Percentiles rank a stretch among this genome's conserved stretches.
Conservation (phyloP, 2,888 invertebrate genomes). For the Microplitis manilae region DNA sequence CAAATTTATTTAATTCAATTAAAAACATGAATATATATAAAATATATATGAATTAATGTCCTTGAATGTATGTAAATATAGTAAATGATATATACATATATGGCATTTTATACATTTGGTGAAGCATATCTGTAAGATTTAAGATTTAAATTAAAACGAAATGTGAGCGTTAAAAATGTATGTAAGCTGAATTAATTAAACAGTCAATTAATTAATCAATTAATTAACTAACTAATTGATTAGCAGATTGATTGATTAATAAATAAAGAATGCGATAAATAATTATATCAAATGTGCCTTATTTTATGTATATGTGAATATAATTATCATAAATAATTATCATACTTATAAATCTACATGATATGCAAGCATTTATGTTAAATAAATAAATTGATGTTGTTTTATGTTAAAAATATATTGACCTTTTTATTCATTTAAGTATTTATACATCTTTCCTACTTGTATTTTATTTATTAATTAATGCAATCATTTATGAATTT, state of each 20-base stretch:
- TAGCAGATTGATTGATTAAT: conserved; percentile 61
- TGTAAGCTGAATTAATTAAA: conserved; percentile 32
- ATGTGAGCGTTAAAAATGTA: not conserved
- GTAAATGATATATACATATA: conserved; percentile 54
- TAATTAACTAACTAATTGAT: conserved; percentile 13
- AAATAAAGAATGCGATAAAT: conserved; percentile 33
- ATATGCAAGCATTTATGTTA: conserved; percentile 68
- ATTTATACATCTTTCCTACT: not conserved
- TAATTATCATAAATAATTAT: conserved; percentile 29
- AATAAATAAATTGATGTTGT: conserved; percentile 71
- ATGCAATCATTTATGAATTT: too few relatives aligned
- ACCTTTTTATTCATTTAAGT: conserved; percentile 1
- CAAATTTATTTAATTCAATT: not conserved
- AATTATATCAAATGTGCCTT: conserved; percentile 70
- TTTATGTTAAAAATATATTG: conserved; percentile 62
- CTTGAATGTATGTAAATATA: conserved; percentile 50
- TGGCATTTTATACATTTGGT: conserved; percentile 68
- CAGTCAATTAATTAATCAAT: conserved; percentile 47
- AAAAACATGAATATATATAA: conserved; percentile 34
- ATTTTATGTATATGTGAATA: conserved; percentile 61
- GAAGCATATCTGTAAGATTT: conserved; percentile 62
- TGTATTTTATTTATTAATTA: too few relatives aligned
- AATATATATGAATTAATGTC: conserved; percentile 36
- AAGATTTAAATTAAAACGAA: conserved; percentile 46
- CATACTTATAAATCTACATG: conserved; percentile 55